phyloP scores from a whole-genome alignment of 2,113 vertebrate genomes.

The Salvelinus alpinus region DNA sequence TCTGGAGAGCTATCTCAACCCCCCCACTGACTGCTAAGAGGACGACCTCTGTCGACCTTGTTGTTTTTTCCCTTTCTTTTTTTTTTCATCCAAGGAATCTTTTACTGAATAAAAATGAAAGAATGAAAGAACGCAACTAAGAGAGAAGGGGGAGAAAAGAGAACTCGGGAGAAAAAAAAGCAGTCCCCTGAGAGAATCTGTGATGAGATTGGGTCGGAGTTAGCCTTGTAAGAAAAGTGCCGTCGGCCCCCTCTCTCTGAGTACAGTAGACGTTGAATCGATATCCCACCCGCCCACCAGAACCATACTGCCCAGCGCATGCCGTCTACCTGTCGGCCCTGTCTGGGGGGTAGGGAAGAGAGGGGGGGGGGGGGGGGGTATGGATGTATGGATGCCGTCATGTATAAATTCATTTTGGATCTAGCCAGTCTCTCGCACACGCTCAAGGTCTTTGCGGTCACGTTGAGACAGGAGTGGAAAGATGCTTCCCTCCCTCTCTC shows the following conservation, averaged over 20 bases:
- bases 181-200: constrained; percentile 62
- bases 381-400: constrained; percentile 49
- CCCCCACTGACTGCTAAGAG: constrained; percentile 64
- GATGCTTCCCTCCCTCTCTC: constrained; percentile 17
- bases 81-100: constrained; percentile 41
- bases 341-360: constrained; percentile 32
- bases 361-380: not conserved
- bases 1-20: constrained; percentile 68
- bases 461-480: constrained; percentile 28
- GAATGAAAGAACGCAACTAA: constrained; percentile 53
- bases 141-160: not conserved
- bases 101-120: constrained; percentile 71
- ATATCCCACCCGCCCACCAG: constrained; percentile 57
- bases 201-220: constrained; percentile 67
- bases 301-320: constrained; percentile 47
- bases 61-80: constrained; percentile 45
- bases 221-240: constrained; percentile 70
- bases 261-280: constrained; percentile 73
- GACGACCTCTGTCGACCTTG: constrained; percentile 71
- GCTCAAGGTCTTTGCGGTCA: constrained; percentile 65
- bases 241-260: constrained; percentile 49
- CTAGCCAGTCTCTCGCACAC: constrained; percentile 47
- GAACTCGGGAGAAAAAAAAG: constrained; percentile 2
- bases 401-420: constrained; percentile 71
- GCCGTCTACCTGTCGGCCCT: constrained; percentile 60